These are phyloP conservation scores for Digitonthophagus gazella DNA, from an alignment of 2,888 invertebrate species.

Conservation along the genomic window DNA sequence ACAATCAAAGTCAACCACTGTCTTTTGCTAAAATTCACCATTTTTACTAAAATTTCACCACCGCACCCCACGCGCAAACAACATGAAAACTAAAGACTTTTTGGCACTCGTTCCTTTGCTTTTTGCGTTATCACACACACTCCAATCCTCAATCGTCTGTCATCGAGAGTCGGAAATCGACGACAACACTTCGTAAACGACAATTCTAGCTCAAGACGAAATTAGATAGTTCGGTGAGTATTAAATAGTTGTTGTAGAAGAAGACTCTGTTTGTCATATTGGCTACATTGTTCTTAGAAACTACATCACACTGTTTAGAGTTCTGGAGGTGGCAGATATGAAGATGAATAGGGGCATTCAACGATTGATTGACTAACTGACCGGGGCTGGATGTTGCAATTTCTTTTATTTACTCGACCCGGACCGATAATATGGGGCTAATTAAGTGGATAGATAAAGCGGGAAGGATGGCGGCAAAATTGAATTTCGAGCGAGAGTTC, in stretches of 20 bases:
- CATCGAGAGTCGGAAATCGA: conserved; percentile 4
- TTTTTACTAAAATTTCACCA: conserved; percentile 41
- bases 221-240: conserved; percentile 45
- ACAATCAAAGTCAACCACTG: conserved; percentile 78
- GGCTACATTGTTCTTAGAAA: neutral
- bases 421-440: neutral
- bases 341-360: conserved; percentile 5
- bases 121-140: conserved; percentile 7
- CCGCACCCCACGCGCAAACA: neutral
- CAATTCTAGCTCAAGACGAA: conserved; percentile 31
- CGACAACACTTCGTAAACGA: neutral
- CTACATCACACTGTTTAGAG: neutral
- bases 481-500: conserved; percentile 16
- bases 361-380: neutral
- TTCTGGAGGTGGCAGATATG: neutral
- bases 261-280: conserved; percentile 46
- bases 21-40: conserved; percentile 66
- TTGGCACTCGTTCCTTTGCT: neutral
- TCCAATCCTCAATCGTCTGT: neutral
- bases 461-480: conserved; percentile 1
- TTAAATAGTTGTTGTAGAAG: conserved; percentile 46
- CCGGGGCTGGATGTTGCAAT: conserved; percentile 3
- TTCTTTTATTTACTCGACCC: conserved; percentile 12
- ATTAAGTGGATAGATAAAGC: conserved; percentile 2
- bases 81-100: conserved; percentile 5